These are phyloP conservation scores for Lampris megalopsis DNA, from an alignment of 2,113 vertebrate genomes.

Conservation along the genomic window DNA sequence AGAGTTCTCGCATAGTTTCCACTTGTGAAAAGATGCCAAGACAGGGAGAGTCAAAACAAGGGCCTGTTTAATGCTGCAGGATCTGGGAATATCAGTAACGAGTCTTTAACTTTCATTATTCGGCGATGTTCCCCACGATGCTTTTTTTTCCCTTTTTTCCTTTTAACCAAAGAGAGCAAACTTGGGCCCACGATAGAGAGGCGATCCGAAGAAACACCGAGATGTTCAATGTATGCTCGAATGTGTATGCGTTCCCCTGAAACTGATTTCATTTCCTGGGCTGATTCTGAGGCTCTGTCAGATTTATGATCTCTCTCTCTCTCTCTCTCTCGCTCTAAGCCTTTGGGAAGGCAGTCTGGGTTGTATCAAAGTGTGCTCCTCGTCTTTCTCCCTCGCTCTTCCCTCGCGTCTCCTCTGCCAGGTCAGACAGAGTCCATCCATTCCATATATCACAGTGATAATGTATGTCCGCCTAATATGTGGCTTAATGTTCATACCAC, in stretches of 20 bases:
- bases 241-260: not conserved
- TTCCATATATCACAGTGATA: constrained; percentile 29
- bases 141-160: too few species aligned
- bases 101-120: constrained; percentile 7
- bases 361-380: constrained; percentile 49
- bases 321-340: constrained; percentile 39
- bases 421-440: constrained; percentile 4
- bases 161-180: too few species aligned
- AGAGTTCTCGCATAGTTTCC: constrained; percentile 50
- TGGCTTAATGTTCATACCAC: too few species aligned
- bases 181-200: too few species aligned
- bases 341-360: constrained; percentile 56
- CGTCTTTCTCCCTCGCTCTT: constrained; percentile 15
- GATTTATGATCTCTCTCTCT: constrained; percentile 61
- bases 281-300: constrained; percentile 17
- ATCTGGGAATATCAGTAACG: constrained; percentile 1
- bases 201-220: too few species aligned
- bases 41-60: constrained; percentile 35
- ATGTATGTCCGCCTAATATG: not conserved
- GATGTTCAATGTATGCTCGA: too few species aligned
- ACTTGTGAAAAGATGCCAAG: constrained; percentile 36
- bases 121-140: not conserved
- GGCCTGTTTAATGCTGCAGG: not conserved
- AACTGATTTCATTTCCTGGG: constrained; percentile 53
- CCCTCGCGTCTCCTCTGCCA: constrained; percentile 22